Conservation (phyloP, 2,113 vertebrate species). For the Damaliscus lunatus region DNA sequence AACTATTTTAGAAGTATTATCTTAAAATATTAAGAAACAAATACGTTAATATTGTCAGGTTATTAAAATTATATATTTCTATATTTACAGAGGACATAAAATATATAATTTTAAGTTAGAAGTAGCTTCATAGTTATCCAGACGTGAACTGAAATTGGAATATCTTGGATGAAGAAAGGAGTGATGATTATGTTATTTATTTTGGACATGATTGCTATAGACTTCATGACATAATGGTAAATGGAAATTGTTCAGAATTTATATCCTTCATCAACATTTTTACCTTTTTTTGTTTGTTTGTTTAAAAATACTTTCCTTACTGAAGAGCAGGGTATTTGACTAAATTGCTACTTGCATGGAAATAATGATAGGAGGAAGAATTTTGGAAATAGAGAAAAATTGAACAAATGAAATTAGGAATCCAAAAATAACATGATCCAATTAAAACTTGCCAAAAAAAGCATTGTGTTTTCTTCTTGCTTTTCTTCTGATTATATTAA, state of each 20-base stretch:
- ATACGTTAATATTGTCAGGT: neutral
- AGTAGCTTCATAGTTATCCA: neutral
- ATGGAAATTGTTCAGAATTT: neutral
- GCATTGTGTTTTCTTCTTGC: neutral
- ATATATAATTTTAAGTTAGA: neutral
- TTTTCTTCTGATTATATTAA: neutral
- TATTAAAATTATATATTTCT: neutral
- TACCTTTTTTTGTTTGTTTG: neutral
- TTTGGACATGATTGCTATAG: neutral
- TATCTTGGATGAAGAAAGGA: neutral
- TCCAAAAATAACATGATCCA: conserved; percentile 45
- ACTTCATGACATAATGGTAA: neutral
- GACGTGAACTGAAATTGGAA: neutral
- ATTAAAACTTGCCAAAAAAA: neutral
- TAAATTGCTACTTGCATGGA: conserved; percentile 1
- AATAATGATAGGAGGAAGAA: conserved; percentile 36
- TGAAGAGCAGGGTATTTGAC: neutral
- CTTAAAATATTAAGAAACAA: neutral
- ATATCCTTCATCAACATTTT: neutral
- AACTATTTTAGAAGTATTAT: neutral
- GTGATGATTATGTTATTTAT: conserved; percentile 3
- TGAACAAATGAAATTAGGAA: conserved; percentile 8
- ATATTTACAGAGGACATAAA: neutral
- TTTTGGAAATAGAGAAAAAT: neutral
- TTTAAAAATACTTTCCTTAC: neutral